A percentile compares a stretch with the other conserved stretches of the same genome.
Evolutionary conservation across 2,888 invertebrate species (phyloP).

Genomic region (Prosapia bicincta): DNA sequence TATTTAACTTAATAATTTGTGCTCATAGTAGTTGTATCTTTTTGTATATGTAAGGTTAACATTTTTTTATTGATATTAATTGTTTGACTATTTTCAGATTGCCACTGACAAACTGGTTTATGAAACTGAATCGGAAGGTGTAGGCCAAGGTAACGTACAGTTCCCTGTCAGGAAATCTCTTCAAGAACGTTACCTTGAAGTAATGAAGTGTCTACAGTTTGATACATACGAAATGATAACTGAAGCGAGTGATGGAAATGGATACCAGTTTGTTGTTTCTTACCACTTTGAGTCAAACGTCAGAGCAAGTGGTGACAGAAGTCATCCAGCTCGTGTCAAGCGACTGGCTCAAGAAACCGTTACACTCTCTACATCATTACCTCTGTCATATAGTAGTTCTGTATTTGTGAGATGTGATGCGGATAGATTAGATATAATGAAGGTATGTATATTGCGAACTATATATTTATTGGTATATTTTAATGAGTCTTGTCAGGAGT

Average conservation of each 20-base stretch:
- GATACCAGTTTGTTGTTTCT: conserved; percentile 77
- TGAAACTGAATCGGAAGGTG: conserved; percentile 42
- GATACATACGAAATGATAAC: conserved; percentile 91
- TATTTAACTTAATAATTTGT: too few relatives aligned
- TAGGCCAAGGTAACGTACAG: conserved; percentile 47
- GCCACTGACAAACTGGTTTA: conserved; percentile 38
- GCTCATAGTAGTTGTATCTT: too few relatives aligned
- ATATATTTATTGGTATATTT: too few relatives aligned
- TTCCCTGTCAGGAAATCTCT: conserved; percentile 54
- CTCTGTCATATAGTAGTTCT: conserved; percentile 88
- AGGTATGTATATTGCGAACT: too few relatives aligned
- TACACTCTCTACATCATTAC: conserved; percentile 86
- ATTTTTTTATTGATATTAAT: too few relatives aligned
- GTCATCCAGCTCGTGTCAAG: conserved; percentile 83
- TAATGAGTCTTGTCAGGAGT: too few relatives aligned
- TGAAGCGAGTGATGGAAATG: conserved; percentile 66
- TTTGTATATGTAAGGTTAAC: too few relatives aligned
- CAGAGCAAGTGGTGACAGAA: conserved; percentile 79
- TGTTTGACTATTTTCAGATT: conserved; percentile 28
- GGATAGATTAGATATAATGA: conserved; percentile 93
- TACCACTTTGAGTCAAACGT: conserved; percentile 89
- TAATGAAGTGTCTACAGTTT: conserved; percentile 88
- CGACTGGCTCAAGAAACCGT: conserved; percentile 93
- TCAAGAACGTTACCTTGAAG: conserved; percentile 76
- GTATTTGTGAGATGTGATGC: conserved; percentile 95